Percentiles rank a stretch among this genome's conserved stretches.
Conservation (phyloP, 2,113 vertebrate genomes). For the Paraplagusia blochii region DNA sequence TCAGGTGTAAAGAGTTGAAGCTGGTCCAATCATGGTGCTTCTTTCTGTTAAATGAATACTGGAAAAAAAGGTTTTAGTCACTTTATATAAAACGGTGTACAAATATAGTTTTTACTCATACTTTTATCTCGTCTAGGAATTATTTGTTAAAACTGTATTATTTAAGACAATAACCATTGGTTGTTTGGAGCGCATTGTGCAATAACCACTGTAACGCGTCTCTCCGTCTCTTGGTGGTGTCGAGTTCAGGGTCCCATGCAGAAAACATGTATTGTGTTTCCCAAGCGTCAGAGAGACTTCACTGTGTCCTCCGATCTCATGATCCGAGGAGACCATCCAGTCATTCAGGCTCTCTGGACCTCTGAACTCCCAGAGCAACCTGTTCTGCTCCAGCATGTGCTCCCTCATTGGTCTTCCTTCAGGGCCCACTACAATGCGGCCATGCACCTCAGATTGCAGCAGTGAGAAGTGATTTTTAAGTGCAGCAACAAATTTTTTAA, state of each 20-base stretch:
- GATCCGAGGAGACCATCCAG: conserved; percentile 87
- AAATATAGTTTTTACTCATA: too few species aligned
- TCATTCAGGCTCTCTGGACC: conserved; percentile 82
- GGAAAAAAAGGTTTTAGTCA: not conserved
- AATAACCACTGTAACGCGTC: conserved; percentile 89
- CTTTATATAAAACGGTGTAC: not conserved
- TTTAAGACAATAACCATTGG: conserved; percentile 81
- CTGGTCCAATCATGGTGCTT: conserved; percentile 82
- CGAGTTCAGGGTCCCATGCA: conserved; percentile 83
- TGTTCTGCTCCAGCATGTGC: conserved; percentile 83
- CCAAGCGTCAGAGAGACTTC: conserved; percentile 81
- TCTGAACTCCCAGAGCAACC: conserved; percentile 88
- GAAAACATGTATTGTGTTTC: conserved; percentile 81
- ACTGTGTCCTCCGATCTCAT: conserved; percentile 88
- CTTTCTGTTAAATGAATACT: conserved; percentile 85
- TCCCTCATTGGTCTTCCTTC: conserved; percentile 69
- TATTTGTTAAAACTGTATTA: too few species aligned
- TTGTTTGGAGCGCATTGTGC: conserved; percentile 79
- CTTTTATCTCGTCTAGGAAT: too few species aligned
- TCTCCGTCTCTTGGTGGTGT: conserved; percentile 84
- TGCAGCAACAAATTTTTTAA: conserved; percentile 79
- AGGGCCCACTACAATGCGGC: conserved; percentile 69
- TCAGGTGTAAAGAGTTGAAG: conserved; percentile 88
- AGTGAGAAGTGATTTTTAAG: conserved; percentile 78
- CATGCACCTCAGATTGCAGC: conserved; percentile 76